Evolutionary conservation across 1,140 invertebrate species (phyloP).

Genomic region (Zophobas morio): DNA sequence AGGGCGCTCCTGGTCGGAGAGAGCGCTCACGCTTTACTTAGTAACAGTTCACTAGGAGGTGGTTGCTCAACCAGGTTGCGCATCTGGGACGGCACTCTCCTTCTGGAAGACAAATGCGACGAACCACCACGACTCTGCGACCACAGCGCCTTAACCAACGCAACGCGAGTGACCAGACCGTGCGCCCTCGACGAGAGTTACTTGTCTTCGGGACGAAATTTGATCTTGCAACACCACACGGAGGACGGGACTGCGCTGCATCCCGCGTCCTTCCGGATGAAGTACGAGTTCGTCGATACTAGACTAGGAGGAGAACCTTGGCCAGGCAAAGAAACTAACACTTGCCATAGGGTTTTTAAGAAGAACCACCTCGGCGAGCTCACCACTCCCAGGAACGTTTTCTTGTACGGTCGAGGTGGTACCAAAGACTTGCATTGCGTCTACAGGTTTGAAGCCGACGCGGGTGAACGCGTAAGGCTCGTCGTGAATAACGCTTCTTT

Average conservation of each 20-base stretch:
- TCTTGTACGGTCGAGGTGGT: constrained; percentile 84
- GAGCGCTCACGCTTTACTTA: constrained; percentile 61
- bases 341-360: constrained; percentile 73
- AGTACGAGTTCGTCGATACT: constrained; percentile 90
- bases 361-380: constrained; percentile 75
- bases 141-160: constrained; percentile 82
- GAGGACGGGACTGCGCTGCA: constrained; percentile 78
- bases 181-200: constrained; percentile 85
- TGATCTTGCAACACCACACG: constrained; percentile 71
- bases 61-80: constrained; percentile 75
- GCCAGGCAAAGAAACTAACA: constrained; percentile 68
- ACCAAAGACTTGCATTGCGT: constrained; percentile 80
- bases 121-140: constrained; percentile 85
- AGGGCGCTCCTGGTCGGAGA: constrained; percentile 74
- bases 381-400: constrained; percentile 80
- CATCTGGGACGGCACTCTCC: constrained; percentile 74
- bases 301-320: constrained; percentile 79
- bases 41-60: constrained; percentile 61
- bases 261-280: constrained; percentile 76
- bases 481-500: constrained; percentile 81
- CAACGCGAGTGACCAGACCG: constrained; percentile 81
- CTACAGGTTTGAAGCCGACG: constrained; percentile 80
- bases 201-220: constrained; percentile 76
- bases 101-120: constrained; percentile 76
- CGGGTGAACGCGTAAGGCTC: constrained; percentile 76